Evolutionary conservation across 2,888 invertebrate species (phyloP).

Genomic region (Tortricodes alternella): DNA sequence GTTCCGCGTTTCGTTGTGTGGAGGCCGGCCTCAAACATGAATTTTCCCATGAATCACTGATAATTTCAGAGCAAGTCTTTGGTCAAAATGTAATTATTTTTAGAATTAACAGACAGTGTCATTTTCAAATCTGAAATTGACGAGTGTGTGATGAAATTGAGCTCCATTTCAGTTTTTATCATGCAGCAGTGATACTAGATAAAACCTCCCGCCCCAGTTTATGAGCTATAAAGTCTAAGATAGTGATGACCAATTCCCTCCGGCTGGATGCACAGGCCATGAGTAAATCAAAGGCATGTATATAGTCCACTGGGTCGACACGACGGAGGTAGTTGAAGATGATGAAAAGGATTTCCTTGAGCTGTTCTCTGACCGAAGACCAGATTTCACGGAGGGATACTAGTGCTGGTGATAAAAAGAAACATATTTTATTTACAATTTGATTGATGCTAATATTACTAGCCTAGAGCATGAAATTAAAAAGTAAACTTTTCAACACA

Average conservation of each 20-base stretch:
- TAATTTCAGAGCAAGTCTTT: not conserved
- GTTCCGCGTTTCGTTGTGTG: too few species aligned
- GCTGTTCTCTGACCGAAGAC: conserved; percentile 53
- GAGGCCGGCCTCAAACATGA: too few species aligned
- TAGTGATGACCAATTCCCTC: conserved; percentile 56
- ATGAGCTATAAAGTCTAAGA: conserved; percentile 62
- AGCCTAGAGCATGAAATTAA: too few species aligned
- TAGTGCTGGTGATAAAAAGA: conserved; percentile 47
- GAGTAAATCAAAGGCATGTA: conserved; percentile 54
- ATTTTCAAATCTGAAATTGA: too few species aligned
- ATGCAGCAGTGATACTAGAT: conserved; percentile 53
- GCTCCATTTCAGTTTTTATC: too few species aligned
- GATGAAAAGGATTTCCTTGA: conserved; percentile 60
- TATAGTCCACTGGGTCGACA: conserved; percentile 55
- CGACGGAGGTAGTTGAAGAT: conserved; percentile 61
- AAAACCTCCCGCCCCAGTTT: conserved; percentile 59
- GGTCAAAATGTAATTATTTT: too few species aligned
- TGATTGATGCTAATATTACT: too few species aligned
- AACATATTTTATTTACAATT: too few species aligned
- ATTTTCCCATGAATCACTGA: too few species aligned
- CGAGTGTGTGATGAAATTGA: too few species aligned
- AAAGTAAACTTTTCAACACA: too few species aligned
- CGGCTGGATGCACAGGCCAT: conserved; percentile 53
- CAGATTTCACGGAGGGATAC: conserved; percentile 65
- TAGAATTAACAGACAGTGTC: too few species aligned